These are phyloP conservation scores for Ursus arctos DNA, from an alignment of 2,113 vertebrate genomes.

Conservation along the genomic window DNA sequence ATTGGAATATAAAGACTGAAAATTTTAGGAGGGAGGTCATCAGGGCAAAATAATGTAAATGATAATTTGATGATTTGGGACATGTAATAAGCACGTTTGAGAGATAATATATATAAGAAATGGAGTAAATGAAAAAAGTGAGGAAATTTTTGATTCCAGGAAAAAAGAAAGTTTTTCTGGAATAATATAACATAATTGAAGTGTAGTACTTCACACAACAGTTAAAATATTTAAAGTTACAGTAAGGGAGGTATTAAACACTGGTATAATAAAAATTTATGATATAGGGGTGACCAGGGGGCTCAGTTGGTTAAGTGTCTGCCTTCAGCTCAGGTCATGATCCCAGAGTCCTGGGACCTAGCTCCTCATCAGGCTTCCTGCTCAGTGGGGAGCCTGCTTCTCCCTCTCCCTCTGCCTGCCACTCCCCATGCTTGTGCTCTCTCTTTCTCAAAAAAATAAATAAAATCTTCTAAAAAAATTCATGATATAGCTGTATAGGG, in stretches of 20 bases:
- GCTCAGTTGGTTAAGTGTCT: too few species aligned
- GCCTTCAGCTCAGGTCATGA: too few species aligned
- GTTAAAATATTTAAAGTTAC: neutral
- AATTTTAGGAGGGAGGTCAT: neutral
- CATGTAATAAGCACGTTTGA: neutral
- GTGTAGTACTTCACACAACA: neutral
- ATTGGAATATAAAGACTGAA: neutral
- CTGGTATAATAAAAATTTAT: neutral
- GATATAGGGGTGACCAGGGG: neutral
- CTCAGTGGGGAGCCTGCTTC: too few species aligned
- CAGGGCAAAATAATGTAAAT: neutral
- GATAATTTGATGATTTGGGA: neutral
- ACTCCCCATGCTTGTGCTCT: too few species aligned
- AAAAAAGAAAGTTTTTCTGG: neutral
- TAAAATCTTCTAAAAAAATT: neutral
- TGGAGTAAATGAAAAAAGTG: neutral
- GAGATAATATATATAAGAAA: neutral
- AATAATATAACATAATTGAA: neutral
- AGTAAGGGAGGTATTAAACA: neutral
- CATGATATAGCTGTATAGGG: neutral
- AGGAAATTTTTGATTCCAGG: neutral
- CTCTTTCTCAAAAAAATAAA: too few species aligned
- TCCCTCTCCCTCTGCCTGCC: too few species aligned
- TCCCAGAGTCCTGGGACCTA: too few species aligned
- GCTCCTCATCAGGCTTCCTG: too few species aligned